These are phyloP conservation scores for Montipora cactus DNA, from an alignment of 64 coral and sea anemone species.

Conservation along the genomic window DNA sequence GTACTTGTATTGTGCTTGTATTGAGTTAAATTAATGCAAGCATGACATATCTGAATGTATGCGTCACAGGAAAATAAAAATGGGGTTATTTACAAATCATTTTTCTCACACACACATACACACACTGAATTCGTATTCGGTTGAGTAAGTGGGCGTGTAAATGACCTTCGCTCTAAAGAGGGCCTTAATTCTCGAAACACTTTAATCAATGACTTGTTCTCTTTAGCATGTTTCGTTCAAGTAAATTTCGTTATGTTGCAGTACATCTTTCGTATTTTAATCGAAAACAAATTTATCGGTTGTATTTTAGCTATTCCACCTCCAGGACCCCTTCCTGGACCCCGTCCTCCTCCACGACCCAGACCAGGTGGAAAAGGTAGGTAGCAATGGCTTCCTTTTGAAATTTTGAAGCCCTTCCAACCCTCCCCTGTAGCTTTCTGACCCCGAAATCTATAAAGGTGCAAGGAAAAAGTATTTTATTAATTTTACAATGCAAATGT, in stretches of 20 bases:
- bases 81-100: neutral
- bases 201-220: too few relatives aligned
- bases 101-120: neutral
- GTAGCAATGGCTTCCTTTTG: neutral
- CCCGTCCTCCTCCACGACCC: neutral
- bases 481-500: neutral
- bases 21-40: neutral
- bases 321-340: neutral
- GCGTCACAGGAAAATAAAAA: neutral
- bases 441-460: too few relatives aligned
- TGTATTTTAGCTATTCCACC: slow-evolving; percentile 20
- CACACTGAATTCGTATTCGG: neutral
- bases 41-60: neutral
- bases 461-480: neutral
- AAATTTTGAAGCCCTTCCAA: neutral
- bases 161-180: neutral
- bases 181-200: neutral
- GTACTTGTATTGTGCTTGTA: neutral
- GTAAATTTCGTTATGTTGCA: neutral
- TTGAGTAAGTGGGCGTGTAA: neutral
- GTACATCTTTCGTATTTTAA: neutral
- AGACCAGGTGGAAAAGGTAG: slow-evolving; percentile 55
- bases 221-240: too few relatives aligned
- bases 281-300: too few relatives aligned
- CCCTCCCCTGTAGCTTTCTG: neutral